Base-by-base conservation (phyloP, 2,888 invertebrate species). In the Megaustenia siamemsis region DNA sequence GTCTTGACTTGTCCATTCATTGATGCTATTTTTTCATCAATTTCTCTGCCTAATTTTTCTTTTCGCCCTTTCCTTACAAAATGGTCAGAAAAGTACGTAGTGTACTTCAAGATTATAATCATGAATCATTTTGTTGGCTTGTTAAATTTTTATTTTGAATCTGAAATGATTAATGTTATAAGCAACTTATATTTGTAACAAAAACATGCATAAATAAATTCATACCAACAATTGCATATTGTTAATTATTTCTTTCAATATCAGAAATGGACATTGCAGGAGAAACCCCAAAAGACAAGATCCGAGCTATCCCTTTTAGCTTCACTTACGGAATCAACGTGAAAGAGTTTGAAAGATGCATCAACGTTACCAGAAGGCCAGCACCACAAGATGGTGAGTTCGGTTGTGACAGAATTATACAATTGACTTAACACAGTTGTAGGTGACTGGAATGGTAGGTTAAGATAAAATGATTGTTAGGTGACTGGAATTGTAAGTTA, bases 341-440 rank as follows among this genome's bases (percentile, higher is more conserved):
- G 4, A 71, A n/a, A 43, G 69, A 71, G n/a, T 21, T 71, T 4
- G 43, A 40, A n/a, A 71, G 18, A 35, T 71, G 69, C 24, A 43
- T 71, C 3, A 40, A 24, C 8, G 43, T 71, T 4, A 21, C n/a
- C 1, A 71, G 43, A 24, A 71, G 43, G 43, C 43, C 69, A 4
- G 40, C 69, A n/a, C 69, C 69, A 6, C 32, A 71, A 28, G 69
- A 71, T 71, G 69, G 69, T 71, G 43, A 71, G 69, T 71, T 43
- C n/a, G n/a, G n/a, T n/a, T n/a, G n/a, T n/a, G n/a, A n/a, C n/a
- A n/a, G n/a, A n/a, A n/a, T n/a, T n/a, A n/a, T n/a, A n/a, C n/a
- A n/a, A n/a, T n/a, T n/a, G n/a, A n/a, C n/a, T n/a, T n/a, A n/a
- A n/a, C n/a, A n/a, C n/a, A n/a, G n/a, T n/a, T n/a, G n/a, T n/a